Base-by-base conservation (phyloP, 37 sponge, comb jelly and placozoan species). In the Dysidea cf. avara region DNA sequence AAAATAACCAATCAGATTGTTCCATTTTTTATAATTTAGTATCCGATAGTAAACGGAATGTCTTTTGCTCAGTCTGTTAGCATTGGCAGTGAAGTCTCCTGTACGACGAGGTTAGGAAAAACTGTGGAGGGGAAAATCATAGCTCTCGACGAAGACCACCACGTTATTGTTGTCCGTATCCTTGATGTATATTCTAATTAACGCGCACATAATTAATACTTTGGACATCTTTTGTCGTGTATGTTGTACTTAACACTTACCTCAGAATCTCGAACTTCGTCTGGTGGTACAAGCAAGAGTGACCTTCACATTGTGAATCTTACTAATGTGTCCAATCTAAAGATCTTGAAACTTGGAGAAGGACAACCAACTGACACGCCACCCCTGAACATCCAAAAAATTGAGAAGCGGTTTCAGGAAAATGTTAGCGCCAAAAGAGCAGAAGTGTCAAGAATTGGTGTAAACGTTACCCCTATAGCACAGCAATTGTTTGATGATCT, bases 401-500 rank as follows among this genome's bases (percentile, higher is more conserved):
- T 86, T 32, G 5, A 56, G 46, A 53, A 68, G 53, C 39, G 80
- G 21, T n/a, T 72, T 3, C 55, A 79, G 34, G 17, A 39, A 18
- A 59, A 51, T 38, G 31, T 86, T 13, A 61, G 53, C 18, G 65
- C 64, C 28, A 70, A 56, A 38, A 28, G 61, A 54, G 64, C 36
- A 39, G 69, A 86, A 18, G 29, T 79, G 26, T 34, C 64, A 18
- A 22, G 53, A 17, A 35, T 39, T 6, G 85, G 85, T 7, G 73
- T 77, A 1, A 61, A 69, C 39, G 85, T 84, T 28, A 39, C 70
- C 5, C 28, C 31, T 12, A 52, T 74, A 20, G 86, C 86, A 2
- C 86, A 86, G 36, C 68, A 68, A 14, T 64, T 86, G 29, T 86
- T 74, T 47, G 61, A 86, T 56, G n/a, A 22, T 21, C 49, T 86